Percentiles rank a stretch among this genome's conserved stretches.
phyloP scores from a whole-genome alignment of 1,140 invertebrate genomes.

The Drosophila littoralis region DNA sequence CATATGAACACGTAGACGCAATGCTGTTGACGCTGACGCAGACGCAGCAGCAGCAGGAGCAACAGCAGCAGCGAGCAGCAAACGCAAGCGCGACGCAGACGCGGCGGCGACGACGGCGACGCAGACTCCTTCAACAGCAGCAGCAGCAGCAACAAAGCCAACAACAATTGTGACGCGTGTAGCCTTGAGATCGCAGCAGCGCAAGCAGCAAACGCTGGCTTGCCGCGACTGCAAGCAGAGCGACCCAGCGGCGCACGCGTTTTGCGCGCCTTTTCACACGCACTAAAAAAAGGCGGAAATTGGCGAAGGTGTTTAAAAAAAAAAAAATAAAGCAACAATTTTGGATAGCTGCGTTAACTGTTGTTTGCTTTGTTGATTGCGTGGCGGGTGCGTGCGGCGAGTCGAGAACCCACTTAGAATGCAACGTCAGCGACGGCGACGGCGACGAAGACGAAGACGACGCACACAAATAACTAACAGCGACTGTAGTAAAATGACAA shows the following conservation, averaged over 20 bases:
- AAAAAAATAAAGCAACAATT: not conserved
- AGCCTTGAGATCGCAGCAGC: constrained; percentile 60
- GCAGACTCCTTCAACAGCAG: constrained; percentile 6
- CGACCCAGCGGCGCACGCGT: constrained; percentile 11
- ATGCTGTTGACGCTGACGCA: constrained; percentile 10
- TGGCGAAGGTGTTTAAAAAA: not conserved
- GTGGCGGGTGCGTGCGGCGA: constrained; percentile 20
- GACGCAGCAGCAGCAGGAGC: constrained; percentile 34
- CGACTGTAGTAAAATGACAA: constrained; percentile 81
- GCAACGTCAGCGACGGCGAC: constrained; percentile 52
- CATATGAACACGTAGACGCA: constrained; percentile 73
- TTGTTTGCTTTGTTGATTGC: constrained; percentile 30
- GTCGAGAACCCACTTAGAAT: constrained; percentile 46
- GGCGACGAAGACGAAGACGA: constrained; percentile 54
- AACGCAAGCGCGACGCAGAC: constrained; percentile 43
- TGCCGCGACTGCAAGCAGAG: constrained; percentile 19
- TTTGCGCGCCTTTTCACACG: constrained; percentile 39
- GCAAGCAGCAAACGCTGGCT: constrained; percentile 17
- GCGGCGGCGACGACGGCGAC: constrained; percentile 43
- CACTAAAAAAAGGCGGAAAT: constrained; percentile 26
- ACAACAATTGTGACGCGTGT: constrained; percentile 36
- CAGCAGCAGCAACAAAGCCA: constrained; percentile 18
- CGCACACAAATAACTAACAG: constrained; percentile 80
- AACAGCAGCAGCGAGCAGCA: constrained; percentile 2
- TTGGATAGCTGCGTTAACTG: constrained; percentile 13